Conservation (phyloP, 2,113 vertebrate species). For the Herpetotheres cachinnans region DNA sequence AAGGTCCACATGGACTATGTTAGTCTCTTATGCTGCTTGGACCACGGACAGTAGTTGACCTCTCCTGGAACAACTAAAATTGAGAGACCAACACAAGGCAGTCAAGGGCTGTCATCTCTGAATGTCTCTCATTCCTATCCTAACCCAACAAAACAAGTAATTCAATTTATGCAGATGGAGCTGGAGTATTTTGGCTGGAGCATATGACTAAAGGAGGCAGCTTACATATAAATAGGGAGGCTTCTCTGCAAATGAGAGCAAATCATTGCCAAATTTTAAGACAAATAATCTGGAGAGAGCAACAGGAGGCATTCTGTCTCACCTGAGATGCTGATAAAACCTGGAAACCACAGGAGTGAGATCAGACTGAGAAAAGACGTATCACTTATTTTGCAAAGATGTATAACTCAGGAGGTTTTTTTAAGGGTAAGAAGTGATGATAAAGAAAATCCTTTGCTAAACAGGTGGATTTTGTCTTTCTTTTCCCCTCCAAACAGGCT, state of each 20-base stretch:
- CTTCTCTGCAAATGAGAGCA: neutral
- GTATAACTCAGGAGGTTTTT: neutral
- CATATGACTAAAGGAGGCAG: neutral
- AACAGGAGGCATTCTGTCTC: slow-evolving; percentile 44
- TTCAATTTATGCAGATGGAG: neutral
- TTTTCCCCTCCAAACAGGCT: neutral
- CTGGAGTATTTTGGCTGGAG: neutral
- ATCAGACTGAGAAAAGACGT: slow-evolving; percentile 35
- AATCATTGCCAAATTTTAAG: slow-evolving; percentile 11
- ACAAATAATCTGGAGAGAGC: slow-evolving; percentile 5
- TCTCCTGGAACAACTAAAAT: neutral
- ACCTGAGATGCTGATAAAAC: slow-evolving; percentile 54
- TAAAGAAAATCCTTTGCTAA: neutral
- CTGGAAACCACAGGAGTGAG: slow-evolving; percentile 24
- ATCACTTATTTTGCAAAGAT: neutral
- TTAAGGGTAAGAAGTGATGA: neutral
- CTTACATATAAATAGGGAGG: neutral
- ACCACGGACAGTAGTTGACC: neutral
- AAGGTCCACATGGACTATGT: neutral
- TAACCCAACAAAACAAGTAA: neutral
- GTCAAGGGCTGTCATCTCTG: neutral
- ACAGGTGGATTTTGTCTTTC: neutral
- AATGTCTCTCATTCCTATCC: neutral
- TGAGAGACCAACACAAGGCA: neutral
- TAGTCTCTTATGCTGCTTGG: neutral